Base-by-base conservation (phyloP, 2,797 vertebrate genomes). In the Astyanax mexicanus region DNA sequence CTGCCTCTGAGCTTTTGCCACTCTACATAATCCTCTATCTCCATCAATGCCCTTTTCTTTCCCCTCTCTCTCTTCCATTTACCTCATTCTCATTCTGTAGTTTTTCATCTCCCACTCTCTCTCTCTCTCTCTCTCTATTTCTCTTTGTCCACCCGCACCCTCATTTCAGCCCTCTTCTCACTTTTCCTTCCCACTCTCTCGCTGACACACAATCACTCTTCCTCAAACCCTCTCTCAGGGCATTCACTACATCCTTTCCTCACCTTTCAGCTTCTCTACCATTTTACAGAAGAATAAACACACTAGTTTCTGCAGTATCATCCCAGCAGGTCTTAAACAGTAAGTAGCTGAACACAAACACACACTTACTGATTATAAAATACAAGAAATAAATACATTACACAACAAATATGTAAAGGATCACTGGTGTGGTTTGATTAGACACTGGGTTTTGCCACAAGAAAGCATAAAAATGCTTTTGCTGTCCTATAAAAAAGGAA, bases 1-100 rank as follows among this genome's bases (percentile, higher is more conserved):
- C 49, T 38, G 75, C 29, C 25, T 47, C 32, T 17, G 49, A 69
- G 49, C 25, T 51, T 38, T 58, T 60, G 64, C 42, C 61, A 47
- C 75, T 67, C 69, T 72, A 67, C 69, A 72, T 72, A 60, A 78
- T 72, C 75, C 61, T 51, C 52, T 5, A 72, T 55, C 68, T 79
- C 60, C 55, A 69, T 69, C 65, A 65, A 42, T 73, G 70, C 64
- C 71, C 35, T 61, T 74, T 58, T 66, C 44, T 69, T 40, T 29
- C 25, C 58, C 44, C 47, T 57, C 72, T 45, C 55, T 72, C 49
- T 65, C 17, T 23, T 62, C 27, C 21, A 11, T 65, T 45, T 38
- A 70, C 72, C 60, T 23, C 51, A 10, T 35, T 21, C 21, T 1
- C 54, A 23, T 64, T 68, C 66, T 35, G 42, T 38, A 64, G 37